These are phyloP conservation scores for Danaus chrysippus DNA, from an alignment of 2,888 invertebrate genomes.

Conservation along the genomic window DNA sequence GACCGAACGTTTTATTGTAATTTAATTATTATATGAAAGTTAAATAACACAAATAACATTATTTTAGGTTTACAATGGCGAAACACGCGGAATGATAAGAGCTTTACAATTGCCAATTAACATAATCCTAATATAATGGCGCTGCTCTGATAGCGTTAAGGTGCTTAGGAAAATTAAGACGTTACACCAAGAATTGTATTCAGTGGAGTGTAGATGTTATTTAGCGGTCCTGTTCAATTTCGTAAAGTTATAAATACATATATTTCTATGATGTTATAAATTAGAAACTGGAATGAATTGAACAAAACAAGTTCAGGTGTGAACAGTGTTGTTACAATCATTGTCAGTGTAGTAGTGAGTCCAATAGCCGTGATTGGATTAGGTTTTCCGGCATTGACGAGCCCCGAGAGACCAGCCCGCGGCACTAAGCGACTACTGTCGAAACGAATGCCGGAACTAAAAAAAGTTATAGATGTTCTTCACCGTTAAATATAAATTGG, in stretches of 20 bases:
- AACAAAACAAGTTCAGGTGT: conserved; percentile 21
- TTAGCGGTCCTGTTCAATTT: conserved; percentile 17
- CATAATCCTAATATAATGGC: conserved; percentile 68
- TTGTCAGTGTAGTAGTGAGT: conserved; percentile 54
- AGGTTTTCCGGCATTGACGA: conserved; percentile 80
- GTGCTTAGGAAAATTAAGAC: conserved; percentile 73
- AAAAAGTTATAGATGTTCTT: conserved; percentile 52
- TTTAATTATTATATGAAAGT: conserved; percentile 2
- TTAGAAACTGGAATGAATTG: neutral
- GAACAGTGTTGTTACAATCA: conserved; percentile 11
- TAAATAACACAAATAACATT: neutral
- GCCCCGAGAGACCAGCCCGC: conserved; percentile 73
- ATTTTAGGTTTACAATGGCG: conserved; percentile 27
- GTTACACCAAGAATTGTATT: conserved; percentile 47
- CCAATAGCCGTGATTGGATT: conserved; percentile 81
- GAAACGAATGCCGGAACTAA: conserved; percentile 55
- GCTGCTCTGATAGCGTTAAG: conserved; percentile 74
- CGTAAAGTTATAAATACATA: conserved; percentile 8
- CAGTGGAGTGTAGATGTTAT: conserved; percentile 37
- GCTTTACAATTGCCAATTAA: conserved; percentile 68
- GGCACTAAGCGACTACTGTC: conserved; percentile 60
- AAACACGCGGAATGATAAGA: conserved; percentile 65
- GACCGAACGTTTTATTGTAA: conserved; percentile 16
- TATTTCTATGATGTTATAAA: neutral
- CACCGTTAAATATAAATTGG: conserved; percentile 26